These are phyloP conservation scores for Bathynomus jamesi DNA, from an alignment of 1,140 invertebrate genomes.

Conservation along the genomic window DNA sequence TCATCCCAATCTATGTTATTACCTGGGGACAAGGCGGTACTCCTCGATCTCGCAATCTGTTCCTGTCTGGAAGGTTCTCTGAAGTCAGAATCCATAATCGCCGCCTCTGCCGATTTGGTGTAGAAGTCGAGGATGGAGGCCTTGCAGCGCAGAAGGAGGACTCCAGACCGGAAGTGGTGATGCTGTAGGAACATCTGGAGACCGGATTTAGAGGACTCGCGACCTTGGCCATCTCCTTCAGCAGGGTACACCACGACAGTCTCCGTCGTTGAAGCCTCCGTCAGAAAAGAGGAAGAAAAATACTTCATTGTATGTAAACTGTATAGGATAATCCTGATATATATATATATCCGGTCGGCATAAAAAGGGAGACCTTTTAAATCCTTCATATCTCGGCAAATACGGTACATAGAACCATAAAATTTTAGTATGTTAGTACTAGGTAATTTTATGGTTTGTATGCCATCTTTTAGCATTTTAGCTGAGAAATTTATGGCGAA, in stretches of 20 bases:
- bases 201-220: conserved; percentile 12
- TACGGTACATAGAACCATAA: no score
- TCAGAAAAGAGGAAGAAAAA: background rate
- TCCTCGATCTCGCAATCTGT: background rate
- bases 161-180: conserved; percentile 10
- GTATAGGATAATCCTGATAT: no score
- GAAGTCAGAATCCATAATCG: background rate
- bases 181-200: conserved; percentile 22
- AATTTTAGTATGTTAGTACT: no score
- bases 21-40: no score
- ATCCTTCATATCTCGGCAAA: no score
- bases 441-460: no score
- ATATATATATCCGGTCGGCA: no score
- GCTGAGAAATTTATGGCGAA: no score
- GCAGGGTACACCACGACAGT: conserved; percentile 19
- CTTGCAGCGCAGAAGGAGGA: background rate
- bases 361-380: no score
- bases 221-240: conserved; percentile 6
- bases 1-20: no score
- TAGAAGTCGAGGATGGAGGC: background rate
- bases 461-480: no score
- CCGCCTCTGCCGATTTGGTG: background rate
- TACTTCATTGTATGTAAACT: no score
- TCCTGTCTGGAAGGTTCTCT: background rate
- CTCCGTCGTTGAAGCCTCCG: background rate